These are phyloP conservation scores for Allolobophora icterica DNA, from an alignment of 2,888 invertebrate genomes.

Conservation along the genomic window DNA sequence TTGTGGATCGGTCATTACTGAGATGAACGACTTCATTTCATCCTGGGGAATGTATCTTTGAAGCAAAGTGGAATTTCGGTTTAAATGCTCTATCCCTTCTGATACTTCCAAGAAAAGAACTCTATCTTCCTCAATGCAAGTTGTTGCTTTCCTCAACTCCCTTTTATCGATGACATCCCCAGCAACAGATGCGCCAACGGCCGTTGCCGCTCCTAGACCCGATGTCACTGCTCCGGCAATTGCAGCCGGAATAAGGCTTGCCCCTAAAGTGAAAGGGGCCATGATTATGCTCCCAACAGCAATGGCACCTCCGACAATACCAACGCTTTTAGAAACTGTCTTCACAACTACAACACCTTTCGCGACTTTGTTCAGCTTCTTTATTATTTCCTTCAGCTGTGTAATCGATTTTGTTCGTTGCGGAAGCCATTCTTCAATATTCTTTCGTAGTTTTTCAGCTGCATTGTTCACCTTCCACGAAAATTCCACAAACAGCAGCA, in stretches of 20 bases:
- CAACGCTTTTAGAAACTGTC: neutral
- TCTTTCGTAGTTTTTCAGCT: neutral
- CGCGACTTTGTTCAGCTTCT: neutral
- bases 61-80: neutral
- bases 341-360: neutral
- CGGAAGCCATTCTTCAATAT: neutral
- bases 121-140: too few species aligned
- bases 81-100: neutral
- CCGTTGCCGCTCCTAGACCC: too few species aligned
- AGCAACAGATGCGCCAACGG: neutral
- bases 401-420: neutral
- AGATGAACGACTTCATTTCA: neutral
- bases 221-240: neutral
- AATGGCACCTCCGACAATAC: neutral
- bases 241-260: neutral
- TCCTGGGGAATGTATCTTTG: slow-evolving; percentile 4
- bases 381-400: neutral
- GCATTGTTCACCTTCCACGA: neutral
- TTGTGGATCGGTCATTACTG: too few species aligned
- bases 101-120: neutral
- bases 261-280: neutral
- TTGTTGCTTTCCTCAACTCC: neutral
- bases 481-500: neutral
- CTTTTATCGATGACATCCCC: neutral
- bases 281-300: neutral